Evolutionary conservation across 1,140 invertebrate genomes (phyloP), one percentile per base, ranked within the genome.

Genomic region (Drosophila baimaii): DNA sequence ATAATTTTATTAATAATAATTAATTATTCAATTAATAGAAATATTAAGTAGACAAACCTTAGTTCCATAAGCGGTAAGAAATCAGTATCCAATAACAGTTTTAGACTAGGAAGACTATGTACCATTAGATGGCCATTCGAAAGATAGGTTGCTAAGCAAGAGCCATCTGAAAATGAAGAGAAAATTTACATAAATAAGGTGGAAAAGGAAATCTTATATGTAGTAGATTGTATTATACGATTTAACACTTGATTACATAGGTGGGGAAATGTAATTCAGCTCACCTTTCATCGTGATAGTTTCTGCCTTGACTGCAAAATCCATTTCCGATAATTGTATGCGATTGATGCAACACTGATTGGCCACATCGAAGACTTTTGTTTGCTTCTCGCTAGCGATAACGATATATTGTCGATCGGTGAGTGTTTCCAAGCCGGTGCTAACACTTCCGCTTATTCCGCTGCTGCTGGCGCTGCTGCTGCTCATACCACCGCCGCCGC

Each of bases 231-330:
- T n/a, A n/a, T n/a, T n/a, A n/a, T n/a, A n/a, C n/a, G n/a, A n/a
- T 27, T 27, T 27, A 27, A 27, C 5, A 7, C 27, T 27, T 27
- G 5, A 4, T 27, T 27, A 27, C 27, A 27, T 27, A 27, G 27
- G 27, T 27, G 27, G 27, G 27, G 27, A 27, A 27, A 27, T 27
- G 27, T 27, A 27, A 27, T 27, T 1, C 15, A 9, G 27, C n/a
- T 15, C 19, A 98, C 97, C 98, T 96, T 97, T 98, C 77, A 99
- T 94, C 80, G 96, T 95, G 78, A 98, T 96, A 86, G 98, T 96
- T 93, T 99, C 98, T 71, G 98, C 97, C 93, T 97, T 97, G 75
- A 99, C 96, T 63, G 98, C 97, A 93, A 98, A 98, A 92, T 98
- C 96, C 49, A 95, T 95, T 80, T 97, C 97, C 65, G 96, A 95